Evolutionary conservation across 2,797 vertebrate species (phyloP).

Genomic region (Fringilla coelebs): DNA sequence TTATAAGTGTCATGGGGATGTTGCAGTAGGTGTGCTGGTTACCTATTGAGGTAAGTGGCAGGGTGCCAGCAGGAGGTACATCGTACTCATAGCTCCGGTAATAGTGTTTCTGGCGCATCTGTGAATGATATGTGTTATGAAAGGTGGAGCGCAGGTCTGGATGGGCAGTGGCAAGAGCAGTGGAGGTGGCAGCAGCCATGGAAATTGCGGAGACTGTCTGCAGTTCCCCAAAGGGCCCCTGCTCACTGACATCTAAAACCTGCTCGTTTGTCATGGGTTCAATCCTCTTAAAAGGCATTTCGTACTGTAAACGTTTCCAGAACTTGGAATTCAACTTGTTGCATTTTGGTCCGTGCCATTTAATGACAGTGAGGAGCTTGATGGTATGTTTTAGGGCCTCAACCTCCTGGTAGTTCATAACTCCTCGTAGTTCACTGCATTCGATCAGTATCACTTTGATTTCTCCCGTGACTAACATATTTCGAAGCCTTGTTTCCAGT

Average conservation of each 20-base stretch:
- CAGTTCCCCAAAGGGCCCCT: conserved; percentile 97
- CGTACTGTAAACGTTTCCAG: conserved; percentile 99
- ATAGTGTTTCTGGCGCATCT: conserved; percentile 99
- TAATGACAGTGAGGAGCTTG: conserved; percentile 96
- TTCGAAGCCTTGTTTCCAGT: conserved; percentile 95
- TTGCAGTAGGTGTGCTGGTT: conserved; percentile 99
- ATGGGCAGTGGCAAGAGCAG: conserved; percentile 95
- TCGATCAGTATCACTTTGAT: conserved; percentile 99
- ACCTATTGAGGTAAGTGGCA: conserved; percentile 93
- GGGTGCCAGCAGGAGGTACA: conserved; percentile 90
- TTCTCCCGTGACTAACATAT: conserved; percentile 95
- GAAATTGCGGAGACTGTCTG: conserved; percentile 98
- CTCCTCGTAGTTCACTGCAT: conserved; percentile 93
- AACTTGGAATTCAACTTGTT: conserved; percentile 98
- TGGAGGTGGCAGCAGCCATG: conserved; percentile 96
- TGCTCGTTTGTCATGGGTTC: conserved; percentile 92
- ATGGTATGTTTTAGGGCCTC: conserved; percentile 98
- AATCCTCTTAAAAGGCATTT: conserved; percentile 98
- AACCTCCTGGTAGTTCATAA: conserved; percentile 99
- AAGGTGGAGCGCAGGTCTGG: conserved; percentile 96
- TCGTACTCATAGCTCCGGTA: conserved; percentile 98
- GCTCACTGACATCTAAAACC: conserved; percentile 95
- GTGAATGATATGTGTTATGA: conserved; percentile 97
- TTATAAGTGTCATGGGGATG: conserved; percentile 99
- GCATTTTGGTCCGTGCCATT: conserved; percentile 95